Base-by-base conservation (phyloP, 2,888 invertebrate genomes). In the Chironomus tentans region DNA sequence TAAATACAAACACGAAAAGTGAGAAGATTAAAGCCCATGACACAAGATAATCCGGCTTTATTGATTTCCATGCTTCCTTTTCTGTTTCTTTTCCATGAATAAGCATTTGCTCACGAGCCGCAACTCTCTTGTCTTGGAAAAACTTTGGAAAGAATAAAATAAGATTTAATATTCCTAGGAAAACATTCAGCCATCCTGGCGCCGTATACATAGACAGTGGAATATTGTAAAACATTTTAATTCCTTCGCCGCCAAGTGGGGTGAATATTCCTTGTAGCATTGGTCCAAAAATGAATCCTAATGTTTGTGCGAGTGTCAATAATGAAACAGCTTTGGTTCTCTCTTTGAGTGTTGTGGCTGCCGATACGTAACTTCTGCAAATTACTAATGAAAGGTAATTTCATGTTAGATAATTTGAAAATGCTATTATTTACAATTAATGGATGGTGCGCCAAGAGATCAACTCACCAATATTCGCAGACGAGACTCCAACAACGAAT, bases 151-250 rank as follows among this genome's bases (percentile, higher is more conserved):
- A 84, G 81, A 93, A 92, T 77, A 93, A 85, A 76, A 87, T 80
- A 76, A 93, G 87, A 84, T 94, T 94, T 65, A 90, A 77, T 6
- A 91, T 79, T 13, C 92, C 91, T 80, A 94, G 86, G 28, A 90
- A 78, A 2, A 91, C 92, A 82, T 94, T 94, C 79, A 93, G 89
- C 94, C 94, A 94, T 4, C 93, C 94, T 2, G 92, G 88, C 10
- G 93, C 92, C 0, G 94, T 94, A 85, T 92, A 95, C 94, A 95
- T 94, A 83, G 94, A 92, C 65, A 94, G 84, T 69, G 89, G 87
- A 62, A 81, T 82, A 7, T 88, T 84, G 77, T 82, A 81, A n/a
- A 87, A 82, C 48, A 89, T 82, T 50, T 88, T 81, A 74, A 85
- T 83, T 0, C 92, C 92, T 18, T 88, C 85, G 69, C 89, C 87